Evolutionary conservation across 2,113 vertebrate species (phyloP).

Genomic region (Corynorhinus townsendii): DNA sequence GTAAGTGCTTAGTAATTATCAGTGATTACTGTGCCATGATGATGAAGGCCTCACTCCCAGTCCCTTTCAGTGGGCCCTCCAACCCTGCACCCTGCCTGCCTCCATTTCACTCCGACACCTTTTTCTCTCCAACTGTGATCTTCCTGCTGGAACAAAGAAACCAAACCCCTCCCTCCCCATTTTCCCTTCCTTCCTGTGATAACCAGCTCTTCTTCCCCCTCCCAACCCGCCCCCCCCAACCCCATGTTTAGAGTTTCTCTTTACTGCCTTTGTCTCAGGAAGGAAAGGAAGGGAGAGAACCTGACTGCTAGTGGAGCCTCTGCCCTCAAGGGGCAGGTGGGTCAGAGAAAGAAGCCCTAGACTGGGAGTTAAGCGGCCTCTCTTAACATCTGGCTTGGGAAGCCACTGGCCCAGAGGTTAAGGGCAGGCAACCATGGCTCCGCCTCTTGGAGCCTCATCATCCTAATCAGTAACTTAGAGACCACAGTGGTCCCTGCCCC

Average conservation of each 20-base stretch:
- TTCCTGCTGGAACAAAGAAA: conserved; percentile 38
- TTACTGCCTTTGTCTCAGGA: conserved; percentile 74
- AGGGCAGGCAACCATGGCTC: background rate
- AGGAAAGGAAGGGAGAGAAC: conserved; percentile 23
- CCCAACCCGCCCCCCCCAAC: background rate
- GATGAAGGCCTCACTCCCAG: too few species aligned
- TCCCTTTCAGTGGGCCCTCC: background rate
- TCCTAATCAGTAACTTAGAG: background rate
- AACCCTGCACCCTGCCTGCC: background rate
- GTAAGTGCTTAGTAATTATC: background rate
- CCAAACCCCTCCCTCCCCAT: background rate
- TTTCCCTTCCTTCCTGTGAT: conserved; percentile 56
- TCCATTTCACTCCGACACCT: background rate
- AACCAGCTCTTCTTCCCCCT: background rate
- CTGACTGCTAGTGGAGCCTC: background rate
- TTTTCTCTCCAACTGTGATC: background rate
- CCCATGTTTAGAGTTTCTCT: background rate
- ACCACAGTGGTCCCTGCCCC: background rate
- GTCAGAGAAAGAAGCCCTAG: background rate
- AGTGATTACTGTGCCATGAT: background rate
- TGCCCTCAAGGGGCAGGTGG: background rate
- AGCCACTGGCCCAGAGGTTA: background rate
- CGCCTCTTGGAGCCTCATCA: background rate
- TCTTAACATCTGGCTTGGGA: background rate
- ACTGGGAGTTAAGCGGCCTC: background rate